Base-by-base conservation (phyloP, 1,140 invertebrate species). In the Pseudomyrmex concolor region DNA sequence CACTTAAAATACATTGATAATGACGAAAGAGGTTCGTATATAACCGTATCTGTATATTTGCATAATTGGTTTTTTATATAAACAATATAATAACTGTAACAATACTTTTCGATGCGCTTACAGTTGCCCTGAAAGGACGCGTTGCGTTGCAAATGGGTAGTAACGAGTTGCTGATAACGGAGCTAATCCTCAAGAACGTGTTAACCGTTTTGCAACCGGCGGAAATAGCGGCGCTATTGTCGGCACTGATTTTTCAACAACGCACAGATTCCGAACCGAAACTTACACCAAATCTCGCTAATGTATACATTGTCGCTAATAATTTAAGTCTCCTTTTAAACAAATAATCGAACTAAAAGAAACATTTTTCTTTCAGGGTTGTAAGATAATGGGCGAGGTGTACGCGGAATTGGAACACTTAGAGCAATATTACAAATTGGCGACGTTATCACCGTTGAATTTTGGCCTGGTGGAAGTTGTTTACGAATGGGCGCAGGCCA, bases 61-160 rank as follows among this genome's bases (percentile, higher is more conserved):
- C 57, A 50, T 22, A 76, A 57, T 15, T 68, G 12, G 12, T 22
- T 25, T 50, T 48, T 9, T 12, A 0, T 64, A 5, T 50, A 17
- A 71, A 60, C 19, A 51, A 71, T 57, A 12, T 45, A 17, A 48
- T 13, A 43, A 43, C 71, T 62, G 64, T 54, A 22, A 34, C n/a
- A 43, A 45, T 25, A 45, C 59, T 45, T 54, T 72, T 63, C 9
- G 43, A 34, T 50, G 55, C n/a, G 4, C 22, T 94, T 94, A 74
- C 91, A 95, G 96, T 98, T 2, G 96, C 96, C 72, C 92, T 99
- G 54, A 99, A 99, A 95, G 99, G 99, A 12, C 95, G 97, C 81
- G 98, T 99, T 9, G 99, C 99, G 3, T 98, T 99, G 91, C 97
- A 99, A 93, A 99, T 99, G 96, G 98, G 98, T 17, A 98, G 97